Base-by-base conservation (phyloP, 2,797 vertebrate species). In the Catharus ustulatus region DNA sequence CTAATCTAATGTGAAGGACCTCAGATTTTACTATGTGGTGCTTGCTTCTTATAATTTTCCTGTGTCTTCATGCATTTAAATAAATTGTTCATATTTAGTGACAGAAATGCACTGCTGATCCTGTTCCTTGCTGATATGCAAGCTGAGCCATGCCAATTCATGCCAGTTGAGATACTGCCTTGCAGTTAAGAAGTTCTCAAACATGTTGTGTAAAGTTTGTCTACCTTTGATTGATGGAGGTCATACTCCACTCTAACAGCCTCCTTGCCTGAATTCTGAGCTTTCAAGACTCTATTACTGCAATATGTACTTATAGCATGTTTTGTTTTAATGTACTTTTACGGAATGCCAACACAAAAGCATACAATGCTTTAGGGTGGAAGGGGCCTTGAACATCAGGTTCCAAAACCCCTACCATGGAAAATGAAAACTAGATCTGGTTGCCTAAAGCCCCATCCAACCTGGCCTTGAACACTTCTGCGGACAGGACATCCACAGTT, bases 11-110 rank as follows among this genome's bases (percentile, higher is more conserved):
- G 38, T 11, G 45, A 90, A 90, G 29, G 51, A 89, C 22, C 43
- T 86, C 51, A 69, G 22, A 81, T 84, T 81, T 87, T 52, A 11
- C 20, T 43, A 2, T n/a, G n/a, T 40, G 45, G 12, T 58, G 11
- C 11, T 79, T 58, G 19, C 22, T 71, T 54, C 38, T 34, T 54
- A n/a, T 51, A 0, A 61, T 81, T 84, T 72, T 62, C 34, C 24
- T 74, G 21, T 49, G 68, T 74, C 15, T 90, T 78, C 46, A 42
- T 42, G 30, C 30, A 59, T 92, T 95, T 86, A 86, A 90, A 88
- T 58, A 77, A 75, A 75, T 54, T 13, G 51, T 45, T 16, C 15
- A 32, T 64, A 84, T 54, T 90, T 61, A 86, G 42, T 57, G 32
- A 18, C 69, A 94, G 62, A 83, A 93, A 52, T 36, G 46, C 45